Percentiles rank a stretch among this genome's conserved stretches.
Evolutionary conservation across 2,888 invertebrate genomes (phyloP).

Genomic region (Tenthredo scrophulariae): DNA sequence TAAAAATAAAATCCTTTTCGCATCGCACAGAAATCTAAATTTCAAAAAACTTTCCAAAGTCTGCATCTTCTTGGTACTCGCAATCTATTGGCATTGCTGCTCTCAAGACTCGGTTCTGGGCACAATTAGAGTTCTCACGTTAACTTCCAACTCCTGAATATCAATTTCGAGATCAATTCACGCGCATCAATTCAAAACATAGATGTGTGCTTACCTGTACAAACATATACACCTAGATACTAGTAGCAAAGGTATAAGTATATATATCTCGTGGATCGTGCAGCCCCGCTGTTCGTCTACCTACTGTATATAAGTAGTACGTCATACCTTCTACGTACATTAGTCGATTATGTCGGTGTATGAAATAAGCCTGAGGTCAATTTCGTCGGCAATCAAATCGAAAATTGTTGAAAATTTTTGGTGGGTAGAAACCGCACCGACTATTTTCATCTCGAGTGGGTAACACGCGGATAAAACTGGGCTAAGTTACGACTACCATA

Average conservation of each 20-base stretch:
- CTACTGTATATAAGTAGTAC: neutral
- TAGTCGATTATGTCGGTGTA: conserved; percentile 9
- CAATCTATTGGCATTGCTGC: neutral
- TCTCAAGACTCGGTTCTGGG: neutral
- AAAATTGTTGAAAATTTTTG: conserved; percentile 38
- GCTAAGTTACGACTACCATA: neutral
- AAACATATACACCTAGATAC: conserved; percentile 23
- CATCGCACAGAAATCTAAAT: neutral
- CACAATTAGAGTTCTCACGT: neutral
- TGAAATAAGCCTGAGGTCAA: neutral
- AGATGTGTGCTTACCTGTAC: neutral
- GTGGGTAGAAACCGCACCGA: conserved; percentile 27
- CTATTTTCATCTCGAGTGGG: conserved; percentile 14
- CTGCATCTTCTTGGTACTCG: neutral
- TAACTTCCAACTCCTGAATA: neutral
- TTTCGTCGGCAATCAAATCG: conserved; percentile 29
- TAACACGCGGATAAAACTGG: conserved; percentile 14
- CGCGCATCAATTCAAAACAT: neutral
- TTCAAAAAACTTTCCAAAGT: neutral
- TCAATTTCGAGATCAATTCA: conserved; percentile 20
- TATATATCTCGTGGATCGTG: conserved; percentile 28
- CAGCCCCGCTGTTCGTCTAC: conserved; percentile 27
- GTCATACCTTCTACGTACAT: neutral
- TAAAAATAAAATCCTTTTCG: neutral
- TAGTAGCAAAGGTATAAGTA: conserved; percentile 33